Evolutionary conservation across 2,113 vertebrate genomes (phyloP), one percentile per base, ranked within the genome.

Genomic region (Tyrannus savana): DNA sequence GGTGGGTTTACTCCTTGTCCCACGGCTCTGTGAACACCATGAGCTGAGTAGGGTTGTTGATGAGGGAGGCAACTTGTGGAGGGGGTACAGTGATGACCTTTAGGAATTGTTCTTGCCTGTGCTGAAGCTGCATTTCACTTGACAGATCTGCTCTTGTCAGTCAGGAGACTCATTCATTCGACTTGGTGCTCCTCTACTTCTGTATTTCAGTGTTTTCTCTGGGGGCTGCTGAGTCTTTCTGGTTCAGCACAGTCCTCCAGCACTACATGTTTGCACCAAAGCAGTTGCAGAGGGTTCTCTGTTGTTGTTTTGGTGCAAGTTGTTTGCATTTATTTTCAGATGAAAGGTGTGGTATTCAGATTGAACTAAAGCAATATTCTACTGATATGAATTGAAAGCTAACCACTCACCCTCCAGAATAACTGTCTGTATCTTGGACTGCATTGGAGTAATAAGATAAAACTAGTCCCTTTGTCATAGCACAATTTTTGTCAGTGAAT

Each of bases 401-500:
- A 42, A 42, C 23, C 10, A 12, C 13, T 86, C 2, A 3, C 52
- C 41, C 88, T 89, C 56, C 60, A 52, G 24, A 78, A 62, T 62
- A 72, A 37, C 24, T 37, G 19, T 41, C 10, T 35, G 5, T 35
- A 35, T 71, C 39, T 59, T 63, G 47, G 44, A 19, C 31, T 60
- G 44, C 27, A 14, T 12, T 14, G 75, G 47, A 67, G 24, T 9
- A 71, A 33, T 1, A 30, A 52, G 47, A 66, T 53, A 47, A 62
- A 63, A 27, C 46, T 6, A 55, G 6, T 63, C 35, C 27, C 78
- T 31, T 44, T 75, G 50, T 80, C 75, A 35, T 2, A 31, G 60
- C 39, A 64, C 33, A 33, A 31, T 52, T 90, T 90, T 27, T 90
- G 63, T 49, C 86, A 58, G 78, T 93, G 72, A 79, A 82, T 94